Evolutionary conservation across 2,113 vertebrate genomes (phyloP).

Genomic region (Paraplagusia blochii): DNA sequence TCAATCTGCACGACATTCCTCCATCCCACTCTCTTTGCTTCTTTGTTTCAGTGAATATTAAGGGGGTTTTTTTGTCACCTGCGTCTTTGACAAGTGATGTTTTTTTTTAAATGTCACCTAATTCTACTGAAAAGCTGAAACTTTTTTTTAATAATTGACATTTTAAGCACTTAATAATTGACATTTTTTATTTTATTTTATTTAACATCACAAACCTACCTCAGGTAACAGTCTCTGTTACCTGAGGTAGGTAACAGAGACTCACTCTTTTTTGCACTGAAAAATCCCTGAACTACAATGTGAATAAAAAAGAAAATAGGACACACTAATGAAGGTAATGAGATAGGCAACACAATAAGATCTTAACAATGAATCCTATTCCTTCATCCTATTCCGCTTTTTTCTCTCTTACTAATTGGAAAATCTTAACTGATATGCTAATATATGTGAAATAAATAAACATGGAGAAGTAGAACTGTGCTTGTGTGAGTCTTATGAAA

Average conservation of each 20-base stretch:
- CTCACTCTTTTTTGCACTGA: no score
- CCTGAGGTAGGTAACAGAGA: no score
- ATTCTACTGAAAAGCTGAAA: not conserved
- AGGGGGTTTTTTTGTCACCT: not conserved
- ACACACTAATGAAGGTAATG: conserved; percentile 3
- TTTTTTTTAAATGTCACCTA: conserved; percentile 24
- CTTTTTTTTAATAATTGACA: no score
- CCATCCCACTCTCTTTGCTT: not conserved
- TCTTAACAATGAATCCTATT: conserved; percentile 38
- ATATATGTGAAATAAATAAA: conserved; percentile 48
- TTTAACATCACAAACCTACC: no score
- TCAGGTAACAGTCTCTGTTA: no score
- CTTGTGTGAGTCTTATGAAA: conserved; percentile 15
- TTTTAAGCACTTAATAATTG: no score
- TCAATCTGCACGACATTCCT: not conserved
- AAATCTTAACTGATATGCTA: conserved; percentile 38
- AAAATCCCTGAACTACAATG: no score
- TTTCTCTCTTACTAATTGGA: conserved; percentile 21
- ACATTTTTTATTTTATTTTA: no score
- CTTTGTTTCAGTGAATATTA: conserved; percentile 14
- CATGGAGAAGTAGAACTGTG: conserved; percentile 34
- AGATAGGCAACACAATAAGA: conserved; percentile 21
- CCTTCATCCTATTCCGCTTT: conserved; percentile 4
- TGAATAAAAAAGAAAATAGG: no score
- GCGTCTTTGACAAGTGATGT: conserved; percentile 5